These are phyloP conservation scores for Hippocampus mohnikei DNA, from an alignment of 2,113 vertebrate genomes.

Conservation along the genomic window DNA sequence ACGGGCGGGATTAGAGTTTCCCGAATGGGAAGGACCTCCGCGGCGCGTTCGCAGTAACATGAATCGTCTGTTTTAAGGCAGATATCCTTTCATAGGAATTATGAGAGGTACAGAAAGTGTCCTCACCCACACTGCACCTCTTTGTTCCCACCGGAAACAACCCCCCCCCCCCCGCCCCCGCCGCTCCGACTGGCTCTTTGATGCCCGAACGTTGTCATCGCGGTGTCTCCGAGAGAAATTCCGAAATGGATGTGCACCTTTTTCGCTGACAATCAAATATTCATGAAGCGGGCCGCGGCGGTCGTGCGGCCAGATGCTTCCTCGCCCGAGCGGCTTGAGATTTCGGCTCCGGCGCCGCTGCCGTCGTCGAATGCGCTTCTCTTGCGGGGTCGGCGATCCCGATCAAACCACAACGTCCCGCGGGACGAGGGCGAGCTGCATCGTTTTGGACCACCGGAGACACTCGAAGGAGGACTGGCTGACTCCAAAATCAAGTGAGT, in stretches of 20 bases:
- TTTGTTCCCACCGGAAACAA: conserved; percentile 80
- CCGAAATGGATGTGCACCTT: conserved; percentile 33
- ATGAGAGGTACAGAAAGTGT: conserved; percentile 94
- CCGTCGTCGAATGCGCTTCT: conserved; percentile 7
- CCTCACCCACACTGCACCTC: conserved; percentile 82
- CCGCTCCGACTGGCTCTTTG: conserved; percentile 50
- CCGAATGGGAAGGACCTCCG: conserved; percentile 91
- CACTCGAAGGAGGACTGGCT: too few relatives aligned
- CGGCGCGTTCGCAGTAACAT: conserved; percentile 92
- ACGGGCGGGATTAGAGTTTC: conserved; percentile 93
- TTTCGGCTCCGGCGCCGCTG: conserved; percentile 35
- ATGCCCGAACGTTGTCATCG: conserved; percentile 19
- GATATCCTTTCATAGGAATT: conserved; percentile 99
- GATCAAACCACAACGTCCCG: too few relatives aligned
- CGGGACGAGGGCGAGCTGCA: too few relatives aligned
- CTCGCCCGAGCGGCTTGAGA: conserved; percentile 68
- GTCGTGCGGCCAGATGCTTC: conserved; percentile 74
- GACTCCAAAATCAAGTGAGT: too few relatives aligned
- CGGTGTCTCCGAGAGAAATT: conserved; percentile 2
- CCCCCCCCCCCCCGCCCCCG: neutral
- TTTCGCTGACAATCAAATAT: conserved; percentile 75
- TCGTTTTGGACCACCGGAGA: too few relatives aligned
- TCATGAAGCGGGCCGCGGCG: conserved; percentile 74
- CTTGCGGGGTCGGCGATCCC: neutral
- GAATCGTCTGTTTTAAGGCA: conserved; percentile 99